Evolutionary conservation across 1,140 invertebrate species (phyloP), one percentile per base, ranked within the genome.

Genomic region (Phortica variegata): DNA sequence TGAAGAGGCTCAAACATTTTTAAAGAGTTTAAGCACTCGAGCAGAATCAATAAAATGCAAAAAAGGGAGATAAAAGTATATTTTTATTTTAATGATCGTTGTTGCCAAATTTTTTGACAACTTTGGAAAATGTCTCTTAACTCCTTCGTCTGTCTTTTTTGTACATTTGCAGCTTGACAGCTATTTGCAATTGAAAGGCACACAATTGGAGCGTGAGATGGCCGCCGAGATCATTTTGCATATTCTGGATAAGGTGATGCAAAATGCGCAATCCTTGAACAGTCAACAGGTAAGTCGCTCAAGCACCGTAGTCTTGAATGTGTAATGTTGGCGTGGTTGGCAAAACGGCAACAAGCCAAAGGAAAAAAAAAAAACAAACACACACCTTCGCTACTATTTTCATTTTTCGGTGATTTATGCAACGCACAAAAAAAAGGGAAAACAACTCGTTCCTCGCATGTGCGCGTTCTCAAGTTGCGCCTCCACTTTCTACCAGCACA

Each of bases 231-330:
- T 73, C 43, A 75, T 73, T 52, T 51, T 76, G 38, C 65, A 73
- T 42, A 73, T 76, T 43, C 59, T 76, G 53, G 73, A 76, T 61
- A 73, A 75, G 62, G 68, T 76, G 42, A 73, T 75, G 63, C 71
- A 75, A 49, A 75, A 73, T 59, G 54, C 62, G n/a, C 58, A 68
- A 61, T 75, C 73, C 49, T 54, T 76, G 44, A 76, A 76, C 48
- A 76, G 69, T 72, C 70, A 75, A 75, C 69, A 75, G 73, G 73
- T 75, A 62, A 65, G 68, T 47, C 34, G 38, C 18, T 34, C 29
- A 19, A 34, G 29, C 7, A 29, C 6, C 34, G 23, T 15, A n/a
- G n/a, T n/a, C n/a, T n/a, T n/a, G n/a, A n/a, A n/a, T n/a, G n/a
- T n/a, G n/a, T n/a, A n/a, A n/a, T n/a, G n/a, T n/a, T n/a, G n/a